Percentiles rank a stretch among this genome's conserved stretches.
phyloP scores from a whole-genome alignment of 2,797 vertebrate species.

The Limosa lapponica region DNA sequence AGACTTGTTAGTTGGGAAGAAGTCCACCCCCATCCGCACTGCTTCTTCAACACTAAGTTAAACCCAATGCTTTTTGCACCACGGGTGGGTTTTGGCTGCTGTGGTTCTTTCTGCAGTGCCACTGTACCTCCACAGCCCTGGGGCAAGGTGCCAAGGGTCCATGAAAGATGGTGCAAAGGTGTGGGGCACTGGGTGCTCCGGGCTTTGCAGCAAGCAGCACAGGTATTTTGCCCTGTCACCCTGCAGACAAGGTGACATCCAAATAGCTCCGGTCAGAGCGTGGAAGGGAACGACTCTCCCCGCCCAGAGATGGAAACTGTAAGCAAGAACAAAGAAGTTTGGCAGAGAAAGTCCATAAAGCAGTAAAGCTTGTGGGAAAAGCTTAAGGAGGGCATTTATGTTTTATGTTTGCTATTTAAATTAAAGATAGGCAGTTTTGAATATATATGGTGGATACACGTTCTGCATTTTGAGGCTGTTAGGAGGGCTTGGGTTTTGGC shows the following conservation, averaged over 20 bases:
- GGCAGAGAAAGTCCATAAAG: not conserved
- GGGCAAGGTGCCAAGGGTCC: not conserved
- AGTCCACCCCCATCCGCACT: not conserved
- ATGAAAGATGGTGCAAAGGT: not conserved
- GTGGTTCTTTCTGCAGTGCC: not conserved
- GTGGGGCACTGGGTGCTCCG: rapidly evolving
- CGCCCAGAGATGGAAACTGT: not conserved
- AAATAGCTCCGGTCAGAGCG: not conserved
- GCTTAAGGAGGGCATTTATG: not conserved
- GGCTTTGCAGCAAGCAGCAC: rapidly evolving
- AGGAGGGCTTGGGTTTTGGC: not conserved
- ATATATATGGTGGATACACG: not conserved
- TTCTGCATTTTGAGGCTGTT: not conserved
- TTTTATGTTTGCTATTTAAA: conserved; percentile 1
- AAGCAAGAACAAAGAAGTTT: not conserved
- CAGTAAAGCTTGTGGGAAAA: not conserved
- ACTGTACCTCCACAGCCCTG: not conserved
- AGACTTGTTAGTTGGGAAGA: not conserved
- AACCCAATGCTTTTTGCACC: not conserved
- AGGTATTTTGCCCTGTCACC: rapidly evolving
- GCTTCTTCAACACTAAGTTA: not conserved
- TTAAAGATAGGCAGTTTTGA: not conserved
- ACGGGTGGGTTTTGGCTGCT: not conserved
- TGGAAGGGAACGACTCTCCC: not conserved
- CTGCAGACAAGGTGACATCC: not conserved